Conservation (phyloP, 2,113 vertebrate genomes). For the Peromyscus californicus region DNA sequence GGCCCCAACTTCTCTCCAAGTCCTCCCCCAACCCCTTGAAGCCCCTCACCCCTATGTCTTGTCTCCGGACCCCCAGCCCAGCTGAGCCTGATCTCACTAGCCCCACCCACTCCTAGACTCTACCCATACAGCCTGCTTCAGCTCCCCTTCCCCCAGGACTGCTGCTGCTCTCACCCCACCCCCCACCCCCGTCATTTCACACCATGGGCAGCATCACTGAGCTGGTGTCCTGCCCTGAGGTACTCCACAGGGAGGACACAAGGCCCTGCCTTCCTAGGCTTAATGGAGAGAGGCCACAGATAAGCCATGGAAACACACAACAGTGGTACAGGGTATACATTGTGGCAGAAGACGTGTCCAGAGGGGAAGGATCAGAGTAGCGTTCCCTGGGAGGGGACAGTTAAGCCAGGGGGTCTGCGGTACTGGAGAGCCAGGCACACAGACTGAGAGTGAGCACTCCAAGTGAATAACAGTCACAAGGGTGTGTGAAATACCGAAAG, state of each 20-base stretch:
- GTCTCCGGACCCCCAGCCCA: too few species aligned
- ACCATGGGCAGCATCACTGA: neutral
- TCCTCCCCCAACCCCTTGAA: neutral
- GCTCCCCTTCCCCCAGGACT: neutral
- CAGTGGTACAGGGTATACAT: accelerated
- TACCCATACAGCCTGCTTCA: neutral
- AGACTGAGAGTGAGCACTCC: neutral
- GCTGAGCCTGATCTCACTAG: neutral
- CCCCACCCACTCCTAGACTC: too few species aligned
- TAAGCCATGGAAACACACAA: neutral
- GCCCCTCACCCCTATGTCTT: neutral
- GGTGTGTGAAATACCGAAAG: neutral
- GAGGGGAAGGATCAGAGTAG: neutral
- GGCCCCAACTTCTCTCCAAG: neutral
- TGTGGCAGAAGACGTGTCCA: neutral
- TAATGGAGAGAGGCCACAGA: neutral
- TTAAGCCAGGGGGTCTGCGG: neutral
- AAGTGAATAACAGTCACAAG: too few species aligned
- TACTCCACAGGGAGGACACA: neutral
- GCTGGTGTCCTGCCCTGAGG: neutral
- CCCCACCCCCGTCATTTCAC: accelerated
- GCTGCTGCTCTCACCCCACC: accelerated
- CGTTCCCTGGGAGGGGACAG: neutral
- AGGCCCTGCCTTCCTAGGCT: neutral
- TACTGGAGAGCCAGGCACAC: too few species aligned